phyloP scores from a whole-genome alignment of 1,140 invertebrate species.

The Amphibalanus amphitrite region DNA sequence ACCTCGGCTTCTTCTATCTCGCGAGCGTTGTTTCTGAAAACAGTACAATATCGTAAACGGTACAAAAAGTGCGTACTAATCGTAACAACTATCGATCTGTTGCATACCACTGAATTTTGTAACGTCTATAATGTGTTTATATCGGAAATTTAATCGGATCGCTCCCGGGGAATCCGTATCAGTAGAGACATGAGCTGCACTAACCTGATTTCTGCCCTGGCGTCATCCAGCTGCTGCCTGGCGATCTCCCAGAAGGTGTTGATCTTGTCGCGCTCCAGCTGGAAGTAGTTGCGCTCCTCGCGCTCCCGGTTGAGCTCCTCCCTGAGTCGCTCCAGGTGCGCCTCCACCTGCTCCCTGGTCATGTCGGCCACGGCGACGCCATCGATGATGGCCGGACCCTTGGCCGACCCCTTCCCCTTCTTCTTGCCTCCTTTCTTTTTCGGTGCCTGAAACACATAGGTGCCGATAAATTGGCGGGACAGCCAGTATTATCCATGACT shows the following conservation, averaged over 20 bases:
- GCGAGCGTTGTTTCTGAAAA: conserved; percentile 44
- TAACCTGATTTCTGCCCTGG: conserved; percentile 44
- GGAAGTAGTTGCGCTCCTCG: conserved; percentile 88
- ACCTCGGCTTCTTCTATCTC: conserved; percentile 71
- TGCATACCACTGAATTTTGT: not conserved
- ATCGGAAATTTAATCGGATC: not conserved
- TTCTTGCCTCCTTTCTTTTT: conserved; percentile 33
- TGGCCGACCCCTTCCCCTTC: conserved; percentile 20
- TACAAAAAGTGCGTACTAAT: no score
- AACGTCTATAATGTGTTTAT: not conserved
- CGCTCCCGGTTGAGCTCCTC: conserved; percentile 70
- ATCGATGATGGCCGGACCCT: conserved; percentile 34
- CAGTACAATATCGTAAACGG: no score
- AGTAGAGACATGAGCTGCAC: no score
- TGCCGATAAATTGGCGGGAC: no score
- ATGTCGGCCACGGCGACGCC: conserved; percentile 79
- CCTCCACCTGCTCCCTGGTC: conserved; percentile 79
- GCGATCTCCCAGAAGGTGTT: conserved; percentile 88
- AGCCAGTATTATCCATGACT: no score
- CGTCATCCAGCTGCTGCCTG: conserved; percentile 62
- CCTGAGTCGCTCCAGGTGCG: conserved; percentile 62
- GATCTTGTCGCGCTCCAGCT: conserved; percentile 83
- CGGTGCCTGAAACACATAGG: not conserved
- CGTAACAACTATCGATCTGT: not conserved
- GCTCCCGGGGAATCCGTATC: not conserved